Evolutionary conservation across 2,797 vertebrate species (phyloP).

Genomic region (Streptopelia turtur): DNA sequence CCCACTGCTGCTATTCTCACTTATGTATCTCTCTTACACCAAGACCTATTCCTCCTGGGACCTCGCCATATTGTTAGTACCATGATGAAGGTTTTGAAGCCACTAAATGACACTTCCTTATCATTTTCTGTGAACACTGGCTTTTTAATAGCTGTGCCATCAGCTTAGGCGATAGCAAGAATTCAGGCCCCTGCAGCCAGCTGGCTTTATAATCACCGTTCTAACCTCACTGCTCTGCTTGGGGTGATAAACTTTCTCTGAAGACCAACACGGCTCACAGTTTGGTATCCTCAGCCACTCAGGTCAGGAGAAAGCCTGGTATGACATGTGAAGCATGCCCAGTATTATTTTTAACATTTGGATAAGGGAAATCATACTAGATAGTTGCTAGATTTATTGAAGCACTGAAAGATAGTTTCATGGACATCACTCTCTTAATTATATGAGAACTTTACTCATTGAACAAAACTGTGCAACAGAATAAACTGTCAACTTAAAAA

Average conservation of each 20-base stretch:
- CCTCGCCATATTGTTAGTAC: not conserved
- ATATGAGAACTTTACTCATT: not conserved
- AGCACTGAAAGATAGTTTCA: not conserved
- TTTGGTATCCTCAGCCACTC: not conserved
- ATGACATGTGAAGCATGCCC: not conserved
- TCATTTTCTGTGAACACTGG: not conserved
- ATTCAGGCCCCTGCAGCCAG: not conserved
- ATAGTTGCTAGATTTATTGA: not conserved
- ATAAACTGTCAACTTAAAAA: too few species aligned
- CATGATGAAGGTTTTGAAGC: not conserved
- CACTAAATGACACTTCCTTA: not conserved
- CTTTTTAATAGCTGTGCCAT: not conserved
- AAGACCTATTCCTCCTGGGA: not conserved
- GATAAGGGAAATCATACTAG: not conserved
- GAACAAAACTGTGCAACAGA: not conserved
- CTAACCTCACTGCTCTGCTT: not conserved
- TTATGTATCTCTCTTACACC: accelerated
- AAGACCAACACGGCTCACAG: not conserved
- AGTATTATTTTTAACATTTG: not conserved
- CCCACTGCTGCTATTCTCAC: not conserved
- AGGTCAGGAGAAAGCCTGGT: not conserved
- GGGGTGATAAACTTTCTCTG: not conserved
- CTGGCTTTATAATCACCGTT: not conserved
- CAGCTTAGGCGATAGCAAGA: not conserved
- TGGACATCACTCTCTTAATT: not conserved